Conservation (phyloP, 2,113 vertebrate species). For the Conger conger region DNA sequence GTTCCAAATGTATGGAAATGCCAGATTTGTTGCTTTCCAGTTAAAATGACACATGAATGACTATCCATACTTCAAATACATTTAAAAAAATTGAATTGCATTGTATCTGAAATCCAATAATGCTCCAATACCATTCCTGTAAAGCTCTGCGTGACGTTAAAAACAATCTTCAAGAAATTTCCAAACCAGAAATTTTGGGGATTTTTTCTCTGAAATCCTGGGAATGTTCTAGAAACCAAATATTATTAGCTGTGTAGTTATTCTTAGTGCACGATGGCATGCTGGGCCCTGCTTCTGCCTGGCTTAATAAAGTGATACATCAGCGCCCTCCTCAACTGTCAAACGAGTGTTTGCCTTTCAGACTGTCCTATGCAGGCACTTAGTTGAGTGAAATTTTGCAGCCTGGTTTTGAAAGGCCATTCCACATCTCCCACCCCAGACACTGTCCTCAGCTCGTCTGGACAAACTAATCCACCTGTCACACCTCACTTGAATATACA, state of each 20-base stretch:
- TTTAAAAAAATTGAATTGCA: neutral
- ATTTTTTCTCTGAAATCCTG: too few relatives aligned
- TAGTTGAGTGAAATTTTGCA: neutral
- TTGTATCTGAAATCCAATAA: too few relatives aligned
- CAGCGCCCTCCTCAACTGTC: neutral
- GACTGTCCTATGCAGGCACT: neutral
- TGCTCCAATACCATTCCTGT: too few relatives aligned
- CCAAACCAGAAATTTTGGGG: too few relatives aligned
- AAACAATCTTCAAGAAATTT: too few relatives aligned
- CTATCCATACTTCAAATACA: neutral
- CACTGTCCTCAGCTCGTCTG: neutral
- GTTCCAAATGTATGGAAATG: neutral
- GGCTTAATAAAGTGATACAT: neutral
- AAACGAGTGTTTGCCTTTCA: neutral
- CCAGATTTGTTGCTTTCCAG: neutral
- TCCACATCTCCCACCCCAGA: neutral
- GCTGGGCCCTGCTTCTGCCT: neutral
- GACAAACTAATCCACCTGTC: conserved; percentile 17
- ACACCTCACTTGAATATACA: conserved; percentile 29
- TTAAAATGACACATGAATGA: neutral
- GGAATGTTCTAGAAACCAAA: too few relatives aligned
- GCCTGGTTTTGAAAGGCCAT: neutral
- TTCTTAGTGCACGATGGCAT: neutral
- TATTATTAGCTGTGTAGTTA: too few relatives aligned
- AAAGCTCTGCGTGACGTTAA: too few relatives aligned